Conservation (phyloP, 2,113 vertebrate species). For the Lamprologus tigripictilis region DNA sequence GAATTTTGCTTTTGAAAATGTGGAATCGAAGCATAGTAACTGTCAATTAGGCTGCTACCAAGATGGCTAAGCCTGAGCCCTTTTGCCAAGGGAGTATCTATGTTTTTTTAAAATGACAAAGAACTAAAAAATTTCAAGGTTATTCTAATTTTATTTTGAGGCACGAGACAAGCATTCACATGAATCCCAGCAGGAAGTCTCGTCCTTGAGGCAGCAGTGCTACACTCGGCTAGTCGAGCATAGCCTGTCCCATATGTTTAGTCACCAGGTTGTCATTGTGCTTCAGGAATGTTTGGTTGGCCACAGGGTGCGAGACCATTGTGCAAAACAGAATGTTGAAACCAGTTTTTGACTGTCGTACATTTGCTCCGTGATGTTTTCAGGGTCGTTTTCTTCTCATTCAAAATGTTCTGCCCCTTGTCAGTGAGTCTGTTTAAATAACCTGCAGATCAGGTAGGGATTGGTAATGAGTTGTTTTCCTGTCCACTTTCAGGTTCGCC, state of each 20-base stretch:
- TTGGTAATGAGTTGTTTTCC: not conserved
- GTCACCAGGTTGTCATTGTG: conserved; percentile 30
- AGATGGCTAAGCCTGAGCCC: accelerated
- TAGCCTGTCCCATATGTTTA: conserved; percentile 37
- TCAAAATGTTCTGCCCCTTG: not conserved
- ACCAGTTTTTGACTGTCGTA: not conserved
- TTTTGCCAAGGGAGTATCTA: not conserved
- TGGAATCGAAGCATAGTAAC: not conserved
- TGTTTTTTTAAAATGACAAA: not conserved
- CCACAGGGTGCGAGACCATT: not conserved
- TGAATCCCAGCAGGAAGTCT: conserved; percentile 20
- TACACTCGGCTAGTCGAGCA: conserved; percentile 2
- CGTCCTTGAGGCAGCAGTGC: conserved; percentile 12
- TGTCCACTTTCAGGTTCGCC: conserved; percentile 77
- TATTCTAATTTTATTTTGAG: not conserved
- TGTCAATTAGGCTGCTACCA: not conserved
- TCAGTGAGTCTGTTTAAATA: accelerated
- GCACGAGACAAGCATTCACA: not conserved
- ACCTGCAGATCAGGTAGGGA: not conserved
- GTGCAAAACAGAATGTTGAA: not conserved
- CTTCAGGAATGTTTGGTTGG: not conserved
- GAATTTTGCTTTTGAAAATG: not conserved
- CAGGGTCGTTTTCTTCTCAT: not conserved
- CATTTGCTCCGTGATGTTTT: not conserved
- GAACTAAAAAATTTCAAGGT: not conserved